Percentiles rank a stretch among this genome's conserved stretches.
Evolutionary conservation across 2,797 vertebrate genomes (phyloP).

Genomic region (Scarus forsteni): DNA sequence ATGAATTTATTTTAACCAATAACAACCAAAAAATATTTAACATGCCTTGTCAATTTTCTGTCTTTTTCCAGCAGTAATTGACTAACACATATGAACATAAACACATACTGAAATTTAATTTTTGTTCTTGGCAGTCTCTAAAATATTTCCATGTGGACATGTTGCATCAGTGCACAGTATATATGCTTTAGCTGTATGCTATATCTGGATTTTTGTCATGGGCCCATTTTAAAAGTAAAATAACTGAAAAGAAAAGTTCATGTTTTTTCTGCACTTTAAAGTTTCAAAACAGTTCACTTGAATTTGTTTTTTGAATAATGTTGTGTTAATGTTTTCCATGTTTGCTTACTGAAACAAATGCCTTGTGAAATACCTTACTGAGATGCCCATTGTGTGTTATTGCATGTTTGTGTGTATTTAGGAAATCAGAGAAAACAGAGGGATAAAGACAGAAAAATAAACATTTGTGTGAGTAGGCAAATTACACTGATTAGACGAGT

Average conservation of each 20-base stretch:
- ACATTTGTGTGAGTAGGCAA: conserved; percentile 45
- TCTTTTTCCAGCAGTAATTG: no score
- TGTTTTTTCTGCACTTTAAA: no score
- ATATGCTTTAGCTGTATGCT: conserved; percentile 34
- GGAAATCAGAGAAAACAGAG: conserved; percentile 2
- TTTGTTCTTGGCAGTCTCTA: conserved; percentile 62
- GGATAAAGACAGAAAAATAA: conserved; percentile 14
- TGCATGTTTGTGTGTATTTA: conserved; percentile 6
- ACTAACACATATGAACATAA: no score
- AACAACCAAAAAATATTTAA: no score
- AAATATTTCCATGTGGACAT: conserved; percentile 60
- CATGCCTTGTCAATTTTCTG: no score
- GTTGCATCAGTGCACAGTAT: conserved; percentile 36
- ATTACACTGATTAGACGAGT: conserved; percentile 62
- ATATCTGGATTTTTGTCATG: conserved; percentile 54
- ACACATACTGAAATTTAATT: no score
- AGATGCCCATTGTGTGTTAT: conserved; percentile 37
- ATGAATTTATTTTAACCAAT: no score
- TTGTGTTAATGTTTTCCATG: no score
- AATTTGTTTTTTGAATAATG: conserved; percentile 52
- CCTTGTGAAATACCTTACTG: conserved; percentile 42
- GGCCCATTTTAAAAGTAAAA: no score
- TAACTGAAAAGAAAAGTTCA: no score
- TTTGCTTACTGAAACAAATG: no score
- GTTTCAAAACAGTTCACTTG: conserved; percentile 39